Evolutionary conservation across 2,797 vertebrate genomes (phyloP).

Genomic region (Meda fulgida): DNA sequence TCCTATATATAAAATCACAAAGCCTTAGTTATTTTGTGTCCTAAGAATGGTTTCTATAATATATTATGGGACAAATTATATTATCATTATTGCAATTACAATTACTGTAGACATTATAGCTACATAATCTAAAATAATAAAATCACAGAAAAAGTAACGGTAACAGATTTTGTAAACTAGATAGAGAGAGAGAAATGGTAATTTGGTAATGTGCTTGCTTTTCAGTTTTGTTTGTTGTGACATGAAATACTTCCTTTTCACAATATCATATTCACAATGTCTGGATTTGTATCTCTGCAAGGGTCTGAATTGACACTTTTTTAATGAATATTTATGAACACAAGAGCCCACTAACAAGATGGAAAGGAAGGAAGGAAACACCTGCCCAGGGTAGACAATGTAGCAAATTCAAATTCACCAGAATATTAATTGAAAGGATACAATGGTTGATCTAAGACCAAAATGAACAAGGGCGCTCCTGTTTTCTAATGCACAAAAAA

Average conservation of each 20-base stretch:
- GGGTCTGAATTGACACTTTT: slow-evolving; percentile 62
- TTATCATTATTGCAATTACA: slow-evolving; percentile 73
- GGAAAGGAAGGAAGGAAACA: slow-evolving; percentile 66
- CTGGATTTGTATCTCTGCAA: slow-evolving; percentile 64
- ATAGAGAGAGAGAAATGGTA: slow-evolving; percentile 75
- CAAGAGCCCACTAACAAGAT: slow-evolving; percentile 66
- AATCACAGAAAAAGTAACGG: slow-evolving; percentile 73
- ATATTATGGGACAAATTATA: slow-evolving; percentile 71
- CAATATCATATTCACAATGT: slow-evolving; percentile 65
- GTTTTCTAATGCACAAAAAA: slow-evolving; percentile 28
- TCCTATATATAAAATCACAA: slow-evolving; percentile 64
- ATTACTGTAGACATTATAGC: slow-evolving; percentile 67
- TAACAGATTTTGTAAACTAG: slow-evolving; percentile 79
- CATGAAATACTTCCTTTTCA: slow-evolving; percentile 73
- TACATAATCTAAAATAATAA: slow-evolving; percentile 65
- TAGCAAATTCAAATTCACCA: slow-evolving; percentile 78
- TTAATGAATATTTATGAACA: slow-evolving; percentile 57
- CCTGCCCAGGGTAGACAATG: slow-evolving; percentile 79
- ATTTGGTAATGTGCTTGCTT: slow-evolving; percentile 79
- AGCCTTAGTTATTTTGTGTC: slow-evolving; percentile 67
- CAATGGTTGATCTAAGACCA: slow-evolving; percentile 30
- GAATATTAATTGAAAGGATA: slow-evolving; percentile 39
- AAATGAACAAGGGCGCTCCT: slow-evolving; percentile 21
- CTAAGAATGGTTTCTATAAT: slow-evolving; percentile 57
- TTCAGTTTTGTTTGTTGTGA: slow-evolving; percentile 76